Percentiles rank a stretch among this genome's conserved stretches.
phyloP scores from a whole-genome alignment of 2,888 invertebrate genomes.

The Cataglyphis rosenhaueri region DNA sequence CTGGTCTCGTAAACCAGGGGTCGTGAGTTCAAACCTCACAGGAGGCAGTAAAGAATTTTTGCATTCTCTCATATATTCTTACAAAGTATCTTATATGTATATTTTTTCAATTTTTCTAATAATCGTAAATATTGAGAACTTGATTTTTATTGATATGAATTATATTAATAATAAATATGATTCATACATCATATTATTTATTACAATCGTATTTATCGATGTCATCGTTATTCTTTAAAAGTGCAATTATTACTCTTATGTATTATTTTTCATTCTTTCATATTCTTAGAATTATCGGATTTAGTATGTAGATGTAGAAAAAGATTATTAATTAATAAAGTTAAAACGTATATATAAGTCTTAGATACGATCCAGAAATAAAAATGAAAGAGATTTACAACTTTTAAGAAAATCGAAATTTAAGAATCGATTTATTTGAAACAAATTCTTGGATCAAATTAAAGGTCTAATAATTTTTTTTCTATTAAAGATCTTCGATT shows the following conservation, averaged over 20 bases:
- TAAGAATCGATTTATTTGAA: neutral
- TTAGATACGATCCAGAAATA: neutral
- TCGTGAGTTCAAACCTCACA: constrained; percentile 65
- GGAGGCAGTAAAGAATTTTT: constrained; percentile 50
- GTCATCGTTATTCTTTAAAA: neutral
- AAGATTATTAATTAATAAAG: neutral
- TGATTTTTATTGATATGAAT: neutral
- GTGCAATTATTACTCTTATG: neutral
- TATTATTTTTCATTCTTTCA: too few relatives aligned
- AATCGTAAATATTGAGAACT: neutral
- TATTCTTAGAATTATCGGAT: neutral
- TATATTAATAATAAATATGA: too few relatives aligned
- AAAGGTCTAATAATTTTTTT: neutral
- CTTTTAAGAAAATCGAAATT: neutral
- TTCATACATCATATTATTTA: too few relatives aligned
- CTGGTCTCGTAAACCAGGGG: constrained; percentile 65
- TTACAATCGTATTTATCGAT: neutral
- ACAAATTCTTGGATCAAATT: neutral
- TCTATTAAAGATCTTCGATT: neutral
- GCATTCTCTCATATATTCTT: neutral
- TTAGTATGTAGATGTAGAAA: neutral
- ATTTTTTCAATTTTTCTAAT: neutral
- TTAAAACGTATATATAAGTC: neutral
- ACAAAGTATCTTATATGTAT: neutral
- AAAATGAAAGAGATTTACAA: neutral